Evolutionary conservation across 1,140 invertebrate genomes (phyloP).

Genomic region (Drosophila ogumai): DNA sequence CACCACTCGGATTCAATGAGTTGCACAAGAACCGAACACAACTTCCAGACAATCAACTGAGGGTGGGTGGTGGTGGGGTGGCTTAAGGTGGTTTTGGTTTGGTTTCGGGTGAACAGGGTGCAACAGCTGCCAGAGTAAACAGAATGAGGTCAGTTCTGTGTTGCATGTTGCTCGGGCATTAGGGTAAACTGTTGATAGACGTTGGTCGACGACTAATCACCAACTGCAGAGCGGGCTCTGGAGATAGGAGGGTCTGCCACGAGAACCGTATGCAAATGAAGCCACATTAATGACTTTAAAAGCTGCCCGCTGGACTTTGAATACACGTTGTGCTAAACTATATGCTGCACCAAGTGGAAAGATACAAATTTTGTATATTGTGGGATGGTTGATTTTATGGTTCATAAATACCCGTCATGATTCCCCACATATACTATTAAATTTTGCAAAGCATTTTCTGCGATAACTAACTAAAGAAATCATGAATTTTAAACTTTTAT

Average conservation of each 20-base stretch:
- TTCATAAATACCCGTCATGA: conserved; percentile 8
- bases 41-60: conserved; percentile 47
- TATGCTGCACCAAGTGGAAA: conserved; percentile 4
- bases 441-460: neutral
- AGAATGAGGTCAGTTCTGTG: conserved; percentile 74
- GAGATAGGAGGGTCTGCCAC: conserved; percentile 3
- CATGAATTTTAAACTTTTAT: too few relatives aligned
- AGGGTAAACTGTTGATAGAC: conserved; percentile 80
- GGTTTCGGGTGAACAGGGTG: conserved; percentile 29
- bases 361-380: conserved; percentile 4
- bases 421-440: neutral
- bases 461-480: too few relatives aligned
- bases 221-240: conserved; percentile 44
- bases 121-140: conserved; percentile 78
- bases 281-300: conserved; percentile 73
- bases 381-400: conserved; percentile 1
- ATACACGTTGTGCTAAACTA: conserved; percentile 14
- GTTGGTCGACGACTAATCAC: conserved; percentile 70
- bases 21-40: conserved; percentile 42
- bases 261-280: conserved; percentile 68
- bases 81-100: neutral
- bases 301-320: conserved; percentile 9
- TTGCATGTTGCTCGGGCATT: conserved; percentile 79
- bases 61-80: neutral
- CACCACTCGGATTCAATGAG: conserved; percentile 42